A percentile compares a stretch with the other conserved stretches of the same genome.
These are phyloP conservation scores for Gallinago solitaria DNA, from an alignment of 2,797 vertebrate species.

Conservation along the genomic window DNA sequence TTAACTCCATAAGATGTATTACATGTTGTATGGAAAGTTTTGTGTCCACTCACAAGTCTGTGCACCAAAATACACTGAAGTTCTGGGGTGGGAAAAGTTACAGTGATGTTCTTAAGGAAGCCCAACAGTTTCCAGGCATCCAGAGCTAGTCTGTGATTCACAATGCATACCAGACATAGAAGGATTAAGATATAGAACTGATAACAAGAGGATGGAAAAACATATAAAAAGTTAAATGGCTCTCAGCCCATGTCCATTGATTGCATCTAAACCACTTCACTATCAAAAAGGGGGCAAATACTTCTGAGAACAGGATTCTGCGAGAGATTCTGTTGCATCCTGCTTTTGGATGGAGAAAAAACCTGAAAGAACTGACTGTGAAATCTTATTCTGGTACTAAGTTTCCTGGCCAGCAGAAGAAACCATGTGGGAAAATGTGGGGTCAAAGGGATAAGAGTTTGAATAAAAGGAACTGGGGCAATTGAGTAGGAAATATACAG, in stretches of 20 bases:
- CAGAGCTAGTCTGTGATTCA: conserved; percentile 43
- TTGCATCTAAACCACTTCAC: neutral
- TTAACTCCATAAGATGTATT: neutral
- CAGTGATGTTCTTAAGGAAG: neutral
- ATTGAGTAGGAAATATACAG: neutral
- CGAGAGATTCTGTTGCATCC: neutral
- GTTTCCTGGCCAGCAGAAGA: neutral
- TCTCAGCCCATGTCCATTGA: neutral
- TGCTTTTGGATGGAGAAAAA: neutral
- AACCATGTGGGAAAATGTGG: neutral
- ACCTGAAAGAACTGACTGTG: neutral
- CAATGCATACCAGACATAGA: conserved; percentile 62
- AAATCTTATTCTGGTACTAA: neutral
- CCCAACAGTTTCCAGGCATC: conserved; percentile 22
- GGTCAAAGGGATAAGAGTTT: neutral
- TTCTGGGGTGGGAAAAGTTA: neutral
- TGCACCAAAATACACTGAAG: neutral
- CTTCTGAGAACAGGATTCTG: neutral
- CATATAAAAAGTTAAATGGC: neutral
- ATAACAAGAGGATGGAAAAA: conserved; percentile 21
- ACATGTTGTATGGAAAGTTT: neutral
- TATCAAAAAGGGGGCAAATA: neutral
- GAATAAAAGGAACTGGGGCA: neutral
- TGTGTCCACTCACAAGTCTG: neutral
- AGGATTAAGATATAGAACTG: conserved; percentile 52